Evolutionary conservation across 2,113 vertebrate genomes (phyloP).

Genomic region (Marcusenius ussheri): DNA sequence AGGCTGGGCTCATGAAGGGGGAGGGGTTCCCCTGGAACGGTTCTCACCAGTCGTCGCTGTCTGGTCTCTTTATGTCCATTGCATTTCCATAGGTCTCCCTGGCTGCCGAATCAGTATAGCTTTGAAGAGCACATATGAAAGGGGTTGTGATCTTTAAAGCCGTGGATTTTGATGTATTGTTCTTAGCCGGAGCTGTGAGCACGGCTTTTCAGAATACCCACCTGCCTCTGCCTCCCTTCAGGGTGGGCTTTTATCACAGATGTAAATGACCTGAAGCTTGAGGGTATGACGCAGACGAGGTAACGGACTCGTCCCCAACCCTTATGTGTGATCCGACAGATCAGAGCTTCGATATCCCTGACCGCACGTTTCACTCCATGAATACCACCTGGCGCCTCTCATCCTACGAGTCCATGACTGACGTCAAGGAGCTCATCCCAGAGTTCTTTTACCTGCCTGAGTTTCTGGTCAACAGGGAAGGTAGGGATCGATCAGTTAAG

Average conservation of each 20-base stretch:
- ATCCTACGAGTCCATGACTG: constrained; percentile 95
- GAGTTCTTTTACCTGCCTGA: constrained; percentile 98
- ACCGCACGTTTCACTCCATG: constrained; percentile 97
- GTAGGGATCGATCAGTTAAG: constrained; percentile 46
- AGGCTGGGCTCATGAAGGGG: not conserved
- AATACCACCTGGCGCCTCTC: constrained; percentile 96
- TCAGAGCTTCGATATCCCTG: constrained; percentile 99
- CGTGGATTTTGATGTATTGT: constrained; percentile 4
- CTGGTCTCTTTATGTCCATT: not conserved
- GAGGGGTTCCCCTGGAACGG: not conserved
- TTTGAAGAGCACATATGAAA: not conserved
- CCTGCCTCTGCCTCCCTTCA: not conserved
- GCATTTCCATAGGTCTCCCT: not conserved
- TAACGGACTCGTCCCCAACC: not conserved
- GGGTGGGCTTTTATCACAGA: not conserved
- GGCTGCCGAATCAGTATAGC: not conserved
- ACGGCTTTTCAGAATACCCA: not conserved
- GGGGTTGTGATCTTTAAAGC: constrained; percentile 11
- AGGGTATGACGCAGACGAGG: too few species aligned
- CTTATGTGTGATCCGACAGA: constrained; percentile 68
- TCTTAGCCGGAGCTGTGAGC: not conserved
- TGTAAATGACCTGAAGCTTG: not conserved
- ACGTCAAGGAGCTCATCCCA: constrained; percentile 94
- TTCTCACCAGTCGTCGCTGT: not conserved
- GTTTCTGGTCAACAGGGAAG: constrained; percentile 95